Evolutionary conservation across 2,113 vertebrate species (phyloP), one percentile per base, ranked within the genome.

Genomic region (Caranx ignobilis): DNA sequence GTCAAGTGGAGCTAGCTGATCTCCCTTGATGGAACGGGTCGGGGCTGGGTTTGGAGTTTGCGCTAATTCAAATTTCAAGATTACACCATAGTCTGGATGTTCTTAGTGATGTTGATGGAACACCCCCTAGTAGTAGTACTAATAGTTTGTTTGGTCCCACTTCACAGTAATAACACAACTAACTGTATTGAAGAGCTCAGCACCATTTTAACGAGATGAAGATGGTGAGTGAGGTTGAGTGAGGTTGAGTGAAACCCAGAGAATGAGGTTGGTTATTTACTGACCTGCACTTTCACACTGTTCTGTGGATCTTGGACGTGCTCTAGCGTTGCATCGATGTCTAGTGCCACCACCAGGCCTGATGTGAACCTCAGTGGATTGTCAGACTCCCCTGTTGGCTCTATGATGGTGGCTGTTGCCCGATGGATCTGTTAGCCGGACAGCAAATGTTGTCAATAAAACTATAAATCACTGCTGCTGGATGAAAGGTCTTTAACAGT

Each of bases 301-400:
- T 74, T 96, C 66, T 99, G 98, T 3, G 98, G 98, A 19, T 99
- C 96, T 81, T 96, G 96, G 35, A 99, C 95, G 0, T 99, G 97
- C 72, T 99, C 97, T 65, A 99, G 88, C 0, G 96, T 99, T 6
- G 98, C 97, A 21, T 99, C 98, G 0, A 99, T 93, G 81, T 99
- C 98, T 61, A 99, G 87, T 0, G 97, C 98, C 78, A 99, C 96
- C 11, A 99, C 97, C 91, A 99, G 91, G 6, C 98, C 98, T 0
- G 97, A 95, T 0, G 98, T 99, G 90, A 99, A 99, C 54, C 95
- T 91, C 89, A 99, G 89, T 0, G 98, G 97, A 88, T 99, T 99
- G 84, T 99, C 98, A 0, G 98, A 99, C 86, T 99, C 98, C 1
- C 97, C 98, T 0, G 97, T 97, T 0, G 98, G 98, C 87, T 99